Conservation (phyloP, 2,797 vertebrate genomes). For the Dromococcyx pavoninus region DNA sequence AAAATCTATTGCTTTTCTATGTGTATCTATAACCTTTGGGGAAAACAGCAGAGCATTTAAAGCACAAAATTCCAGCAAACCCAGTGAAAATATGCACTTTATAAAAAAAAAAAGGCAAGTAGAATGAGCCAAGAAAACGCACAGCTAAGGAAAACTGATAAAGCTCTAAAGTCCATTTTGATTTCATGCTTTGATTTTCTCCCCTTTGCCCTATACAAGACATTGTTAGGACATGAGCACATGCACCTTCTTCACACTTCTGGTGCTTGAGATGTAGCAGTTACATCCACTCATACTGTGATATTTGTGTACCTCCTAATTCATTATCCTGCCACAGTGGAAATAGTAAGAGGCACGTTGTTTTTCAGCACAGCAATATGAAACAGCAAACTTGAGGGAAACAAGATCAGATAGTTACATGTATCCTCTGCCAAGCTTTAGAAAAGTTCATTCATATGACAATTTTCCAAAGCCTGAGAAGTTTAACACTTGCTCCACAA, state of each 20-base stretch:
- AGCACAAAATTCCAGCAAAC: constrained; percentile 60
- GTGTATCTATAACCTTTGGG: constrained; percentile 69
- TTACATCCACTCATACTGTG: background rate
- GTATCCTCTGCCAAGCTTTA: background rate
- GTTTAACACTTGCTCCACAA: background rate
- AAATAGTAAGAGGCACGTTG: background rate
- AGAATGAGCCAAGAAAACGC: constrained; percentile 46
- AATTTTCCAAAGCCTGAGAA: background rate
- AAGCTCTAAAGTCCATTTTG: constrained; percentile 11
- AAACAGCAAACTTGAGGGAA: constrained; percentile 21
- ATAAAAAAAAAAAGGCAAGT: background rate
- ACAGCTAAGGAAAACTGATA: constrained; percentile 33
- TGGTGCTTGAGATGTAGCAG: background rate
- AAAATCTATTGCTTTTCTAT: constrained; percentile 69
- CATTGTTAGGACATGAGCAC: background rate
- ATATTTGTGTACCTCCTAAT: background rate
- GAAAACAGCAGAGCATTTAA: constrained; percentile 70
- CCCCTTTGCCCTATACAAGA: constrained; percentile 9
- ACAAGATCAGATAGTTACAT: background rate
- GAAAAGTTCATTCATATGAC: constrained; percentile 11
- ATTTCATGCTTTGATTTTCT: constrained; percentile 53
- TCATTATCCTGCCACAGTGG: background rate
- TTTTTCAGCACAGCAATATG: background rate
- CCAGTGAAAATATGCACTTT: constrained; percentile 50
- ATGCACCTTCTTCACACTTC: background rate